A percentile compares a stretch with the other conserved stretches of the same genome.
phyloP scores from a whole-genome alignment of 2,888 invertebrate genomes.

The Stenchaetothrips biformis region DNA sequence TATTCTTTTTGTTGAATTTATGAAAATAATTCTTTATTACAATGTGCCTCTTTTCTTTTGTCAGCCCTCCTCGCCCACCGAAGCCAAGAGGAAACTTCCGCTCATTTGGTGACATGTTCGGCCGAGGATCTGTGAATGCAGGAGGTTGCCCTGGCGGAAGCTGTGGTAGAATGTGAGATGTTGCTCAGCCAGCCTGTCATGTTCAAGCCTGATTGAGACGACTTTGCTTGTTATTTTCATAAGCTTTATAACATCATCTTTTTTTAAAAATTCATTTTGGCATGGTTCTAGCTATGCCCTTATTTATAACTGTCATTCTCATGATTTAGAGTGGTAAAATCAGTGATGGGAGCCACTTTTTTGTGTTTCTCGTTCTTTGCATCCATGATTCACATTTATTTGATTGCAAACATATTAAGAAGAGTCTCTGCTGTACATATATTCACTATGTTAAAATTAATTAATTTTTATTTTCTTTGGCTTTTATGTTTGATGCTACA shows the following conservation, averaged over 20 bases:
- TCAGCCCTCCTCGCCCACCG: neutral
- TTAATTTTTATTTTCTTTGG: neutral
- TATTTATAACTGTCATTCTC: neutral
- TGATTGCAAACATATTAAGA: neutral
- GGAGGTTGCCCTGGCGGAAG: slow-evolving; percentile 5
- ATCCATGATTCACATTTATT: neutral
- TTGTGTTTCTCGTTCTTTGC: too few relatives aligned
- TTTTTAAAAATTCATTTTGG: too few relatives aligned
- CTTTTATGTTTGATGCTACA: neutral
- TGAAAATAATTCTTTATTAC: neutral
- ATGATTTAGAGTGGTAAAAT: too few relatives aligned
- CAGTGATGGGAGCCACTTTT: too few relatives aligned
- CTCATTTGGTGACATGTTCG: slow-evolving; percentile 13
- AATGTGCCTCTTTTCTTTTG: neutral
- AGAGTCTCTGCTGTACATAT: neutral
- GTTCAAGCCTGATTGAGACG: neutral
- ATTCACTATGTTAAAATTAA: neutral
- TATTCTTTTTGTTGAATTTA: neutral
- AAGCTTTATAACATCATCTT: too few relatives aligned
- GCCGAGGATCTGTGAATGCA: neutral
- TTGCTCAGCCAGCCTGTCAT: neutral
- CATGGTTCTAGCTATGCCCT: too few relatives aligned
- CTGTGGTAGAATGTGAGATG: neutral
- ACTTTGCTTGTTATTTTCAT: neutral
- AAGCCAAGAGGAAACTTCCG: slow-evolving; percentile 10